Base-by-base conservation (phyloP, 92 coral and sea anemone genomes). In the Parazoanthus atlanticus region DNA sequence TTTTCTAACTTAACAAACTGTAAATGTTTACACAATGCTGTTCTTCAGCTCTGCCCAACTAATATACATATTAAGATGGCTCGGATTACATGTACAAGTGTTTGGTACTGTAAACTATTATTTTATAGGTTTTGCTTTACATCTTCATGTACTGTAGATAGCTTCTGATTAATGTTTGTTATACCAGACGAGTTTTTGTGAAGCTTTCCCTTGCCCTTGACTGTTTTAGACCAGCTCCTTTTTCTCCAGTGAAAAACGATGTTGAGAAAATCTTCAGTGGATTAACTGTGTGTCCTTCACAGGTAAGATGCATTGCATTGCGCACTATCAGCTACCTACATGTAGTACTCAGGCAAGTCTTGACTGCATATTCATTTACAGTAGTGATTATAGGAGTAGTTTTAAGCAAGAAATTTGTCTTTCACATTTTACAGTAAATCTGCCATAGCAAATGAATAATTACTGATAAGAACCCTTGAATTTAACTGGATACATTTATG, bases 251-350 rank as follows among this genome's bases (percentile, higher is more conserved):
- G 54, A 67, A 90, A 32, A 88, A 89, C 40, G 79, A 46, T 70
- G n/a, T 1, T 29, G 91, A 81, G 29, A 91, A 89, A 52, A 89
- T 96, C 26, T 94, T 96, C 80, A 73, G 80, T 16, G 94, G 92
- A 26, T 52, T 93, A 3, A 92, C 91, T 19, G 93, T 91, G 15
- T 96, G 98, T 15, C 98, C 96, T 10, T 96, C 98, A 15, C 95
- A 94, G 96, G 98, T 96, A 54, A 21, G 88, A 41, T 78, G 47
- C 32, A 33, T 21, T 33, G 47, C 31, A 32, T 23, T 34, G 69
- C 21, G 28, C 28, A 61, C 21, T 52, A 13, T 52, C 58, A 52
- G 19, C 1, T 52, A 52, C 21, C 49, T 13, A 46, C 15, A 46
- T n/a, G 52, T 46, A 52, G 58, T 12, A 61, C 16, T 19, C 26